Conservation (phyloP, 2,797 vertebrate genomes). For the Gadopsis marmoratus region DNA sequence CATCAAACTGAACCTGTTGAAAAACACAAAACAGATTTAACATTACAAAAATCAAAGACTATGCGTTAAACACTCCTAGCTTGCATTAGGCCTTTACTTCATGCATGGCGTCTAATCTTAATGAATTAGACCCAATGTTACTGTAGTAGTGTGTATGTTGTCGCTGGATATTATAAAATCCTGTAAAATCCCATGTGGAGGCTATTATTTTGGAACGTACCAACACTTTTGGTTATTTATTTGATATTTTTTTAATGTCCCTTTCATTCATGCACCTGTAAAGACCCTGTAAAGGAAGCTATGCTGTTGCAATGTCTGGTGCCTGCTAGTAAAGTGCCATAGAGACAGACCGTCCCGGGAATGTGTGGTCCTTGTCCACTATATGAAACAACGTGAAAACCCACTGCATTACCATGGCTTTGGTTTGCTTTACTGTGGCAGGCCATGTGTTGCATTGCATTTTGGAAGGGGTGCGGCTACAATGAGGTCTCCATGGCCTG, state of each 20-base stretch:
- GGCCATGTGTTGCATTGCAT: constrained; percentile 10
- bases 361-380: neutral
- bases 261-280: neutral
- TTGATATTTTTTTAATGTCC: neutral
- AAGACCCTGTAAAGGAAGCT: neutral
- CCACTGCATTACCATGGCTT: constrained; percentile 59
- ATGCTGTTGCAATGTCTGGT: neutral
- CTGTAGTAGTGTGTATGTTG: neutral
- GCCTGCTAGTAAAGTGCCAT: neutral
- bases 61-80: neutral
- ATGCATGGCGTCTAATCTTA: neutral
- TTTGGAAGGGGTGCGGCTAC: constrained; percentile 7
- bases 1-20: constrained; percentile 55
- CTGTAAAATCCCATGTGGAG: neutral
- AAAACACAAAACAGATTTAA: constrained; percentile 26
- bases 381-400: neutral
- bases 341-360: neutral
- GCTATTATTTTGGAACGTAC: neutral
- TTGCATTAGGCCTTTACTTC: neutral
- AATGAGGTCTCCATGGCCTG: constrained; percentile 72
- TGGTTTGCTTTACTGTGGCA: constrained; percentile 10
- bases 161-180: neutral
- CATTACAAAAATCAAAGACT: neutral
- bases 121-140: neutral
- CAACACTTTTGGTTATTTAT: neutral